A percentile compares a stretch with the other conserved stretches of the same genome.
These are phyloP conservation scores for Tursiops truncatus DNA, from an alignment of 2,113 vertebrate genomes.

Conservation along the genomic window DNA sequence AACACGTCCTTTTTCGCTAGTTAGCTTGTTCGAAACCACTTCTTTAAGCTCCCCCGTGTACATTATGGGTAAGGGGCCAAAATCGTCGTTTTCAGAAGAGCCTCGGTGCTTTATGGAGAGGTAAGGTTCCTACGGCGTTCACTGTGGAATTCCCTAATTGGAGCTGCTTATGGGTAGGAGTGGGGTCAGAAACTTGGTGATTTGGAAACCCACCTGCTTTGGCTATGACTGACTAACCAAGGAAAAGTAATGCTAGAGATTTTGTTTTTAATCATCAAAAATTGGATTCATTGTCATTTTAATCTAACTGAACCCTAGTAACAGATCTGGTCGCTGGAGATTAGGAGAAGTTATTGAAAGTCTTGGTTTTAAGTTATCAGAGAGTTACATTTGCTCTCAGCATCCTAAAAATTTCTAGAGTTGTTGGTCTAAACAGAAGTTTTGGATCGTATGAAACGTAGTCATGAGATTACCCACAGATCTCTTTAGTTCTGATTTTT, in stretches of 20 bases:
- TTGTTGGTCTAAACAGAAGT: background rate
- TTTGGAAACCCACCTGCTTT: background rate
- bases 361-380: slow-evolving; percentile 38
- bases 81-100: background rate
- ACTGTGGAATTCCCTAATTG: background rate
- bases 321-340: background rate
- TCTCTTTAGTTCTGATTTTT: background rate
- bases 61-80: background rate
- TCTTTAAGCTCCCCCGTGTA: background rate
- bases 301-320: background rate
- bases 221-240: background rate
- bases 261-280: background rate
- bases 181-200: slow-evolving; percentile 68
- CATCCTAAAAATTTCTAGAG: slow-evolving; percentile 17
- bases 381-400: background rate
- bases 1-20: background rate
- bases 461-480: background rate
- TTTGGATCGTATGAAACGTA: background rate
- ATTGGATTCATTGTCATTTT: slow-evolving; percentile 7
- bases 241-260: background rate
- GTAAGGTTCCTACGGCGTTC: background rate
- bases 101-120: background rate
- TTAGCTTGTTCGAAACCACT: background rate
- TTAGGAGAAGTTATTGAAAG: slow-evolving; percentile 58
- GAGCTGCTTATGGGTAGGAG: slow-evolving; percentile 20